phyloP scores from a whole-genome alignment of 1,140 invertebrate species.

The Mercenaria mercenaria region DNA sequence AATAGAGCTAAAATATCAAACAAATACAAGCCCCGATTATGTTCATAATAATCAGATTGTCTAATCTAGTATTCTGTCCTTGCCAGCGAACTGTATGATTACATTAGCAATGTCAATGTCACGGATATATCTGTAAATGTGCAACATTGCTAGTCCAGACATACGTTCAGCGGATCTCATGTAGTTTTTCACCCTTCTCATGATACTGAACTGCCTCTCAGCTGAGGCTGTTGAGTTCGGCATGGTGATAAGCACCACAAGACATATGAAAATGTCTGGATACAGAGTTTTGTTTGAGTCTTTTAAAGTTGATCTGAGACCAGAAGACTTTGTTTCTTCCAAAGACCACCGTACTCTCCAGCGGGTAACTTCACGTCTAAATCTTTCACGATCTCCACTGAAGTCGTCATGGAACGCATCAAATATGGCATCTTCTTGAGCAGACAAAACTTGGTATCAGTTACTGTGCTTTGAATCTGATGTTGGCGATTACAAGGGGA shows the following conservation, averaged over 20 bases:
- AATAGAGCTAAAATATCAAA: too few relatives aligned
- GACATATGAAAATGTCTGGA: constrained; percentile 34
- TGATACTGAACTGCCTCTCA: constrained; percentile 30
- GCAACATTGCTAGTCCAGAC: constrained; percentile 36
- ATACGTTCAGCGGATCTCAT: constrained; percentile 15
- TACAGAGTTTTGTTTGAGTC: constrained; percentile 22
- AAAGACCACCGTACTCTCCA: constrained; percentile 8
- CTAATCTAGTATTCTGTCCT: too few relatives aligned
- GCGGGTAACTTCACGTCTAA: constrained; percentile 1
- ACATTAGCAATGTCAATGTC: too few relatives aligned
- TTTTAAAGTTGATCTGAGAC: not conserved
- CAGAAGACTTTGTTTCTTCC: not conserved
- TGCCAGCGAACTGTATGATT: too few relatives aligned
- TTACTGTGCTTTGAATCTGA: constrained; percentile 24
- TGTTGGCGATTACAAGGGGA: constrained; percentile 3
- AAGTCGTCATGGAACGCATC: constrained; percentile 1
- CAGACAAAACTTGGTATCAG: constrained; percentile 28
- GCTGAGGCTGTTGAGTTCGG: constrained; percentile 7
- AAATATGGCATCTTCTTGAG: constrained; percentile 33
- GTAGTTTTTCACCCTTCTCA: constrained; percentile 30
- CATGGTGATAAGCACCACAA: not conserved
- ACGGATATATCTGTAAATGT: not conserved
- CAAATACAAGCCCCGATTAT: too few relatives aligned
- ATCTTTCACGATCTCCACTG: not conserved
- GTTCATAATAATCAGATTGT: too few relatives aligned